phyloP scores from a whole-genome alignment of 2,797 vertebrate genomes.

The Luscinia megarhynchos region DNA sequence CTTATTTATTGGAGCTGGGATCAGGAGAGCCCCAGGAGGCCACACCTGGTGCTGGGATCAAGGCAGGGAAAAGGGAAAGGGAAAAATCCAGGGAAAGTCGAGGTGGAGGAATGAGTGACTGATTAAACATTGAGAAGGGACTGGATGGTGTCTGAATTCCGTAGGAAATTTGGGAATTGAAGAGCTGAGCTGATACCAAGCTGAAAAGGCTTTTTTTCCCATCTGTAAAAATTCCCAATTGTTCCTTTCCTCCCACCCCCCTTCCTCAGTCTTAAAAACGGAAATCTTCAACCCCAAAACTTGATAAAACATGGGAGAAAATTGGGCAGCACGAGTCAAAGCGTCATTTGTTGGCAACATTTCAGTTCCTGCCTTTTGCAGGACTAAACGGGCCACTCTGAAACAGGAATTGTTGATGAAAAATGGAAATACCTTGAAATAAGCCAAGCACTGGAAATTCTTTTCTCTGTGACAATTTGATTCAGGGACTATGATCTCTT shows the following conservation, averaged over 20 bases:
- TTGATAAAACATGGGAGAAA: background rate
- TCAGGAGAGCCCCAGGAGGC: background rate
- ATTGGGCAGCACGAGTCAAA: background rate
- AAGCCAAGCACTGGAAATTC: background rate
- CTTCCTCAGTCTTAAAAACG: background rate
- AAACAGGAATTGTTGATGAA: background rate
- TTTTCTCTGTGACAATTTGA: background rate
- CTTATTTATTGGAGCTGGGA: background rate
- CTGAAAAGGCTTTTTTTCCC: background rate
- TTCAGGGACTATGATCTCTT: accelerated
- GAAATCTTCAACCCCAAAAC: too few relatives aligned
- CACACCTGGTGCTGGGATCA: background rate
- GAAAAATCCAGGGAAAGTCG: background rate
- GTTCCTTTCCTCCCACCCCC: background rate
- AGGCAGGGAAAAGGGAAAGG: background rate
- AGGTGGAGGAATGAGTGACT: background rate
- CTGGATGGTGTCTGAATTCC: background rate
- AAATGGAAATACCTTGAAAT: background rate
- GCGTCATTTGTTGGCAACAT: accelerated
- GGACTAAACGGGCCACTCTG: background rate
- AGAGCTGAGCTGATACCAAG: background rate
- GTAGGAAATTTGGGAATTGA: background rate
- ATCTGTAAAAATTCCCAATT: background rate
- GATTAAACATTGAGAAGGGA: background rate
- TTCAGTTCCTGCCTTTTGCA: background rate